phyloP scores from a whole-genome alignment of 2,888 invertebrate species.

The Polyommatus icarus region DNA sequence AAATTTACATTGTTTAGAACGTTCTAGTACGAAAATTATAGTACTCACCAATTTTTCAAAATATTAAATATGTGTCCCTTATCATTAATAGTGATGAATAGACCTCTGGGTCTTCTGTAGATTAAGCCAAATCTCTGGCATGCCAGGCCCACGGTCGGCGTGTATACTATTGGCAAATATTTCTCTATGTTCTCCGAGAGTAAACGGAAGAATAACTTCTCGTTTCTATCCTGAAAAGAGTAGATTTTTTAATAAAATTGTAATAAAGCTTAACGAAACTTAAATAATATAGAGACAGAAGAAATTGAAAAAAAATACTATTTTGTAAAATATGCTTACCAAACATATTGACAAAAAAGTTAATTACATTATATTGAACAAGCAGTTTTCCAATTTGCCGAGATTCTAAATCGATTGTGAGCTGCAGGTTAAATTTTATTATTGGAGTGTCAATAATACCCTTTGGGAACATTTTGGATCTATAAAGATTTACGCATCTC shows the following conservation, averaged over 20 bases:
- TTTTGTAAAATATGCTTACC: too few species aligned
- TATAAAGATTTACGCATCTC: neutral
- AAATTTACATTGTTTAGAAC: neutral
- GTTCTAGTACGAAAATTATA: neutral
- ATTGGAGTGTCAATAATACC: neutral
- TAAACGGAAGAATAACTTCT: slow-evolving; percentile 96
- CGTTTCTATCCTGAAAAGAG: slow-evolving; percentile 92
- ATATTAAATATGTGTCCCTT: slow-evolving; percentile 95
- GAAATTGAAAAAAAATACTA: neutral
- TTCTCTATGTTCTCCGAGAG: slow-evolving; percentile 95
- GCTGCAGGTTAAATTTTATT: too few species aligned
- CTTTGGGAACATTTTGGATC: neutral
- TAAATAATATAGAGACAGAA: neutral
- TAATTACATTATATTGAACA: too few species aligned
- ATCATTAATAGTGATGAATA: slow-evolving; percentile 97
- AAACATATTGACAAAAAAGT: too few species aligned
- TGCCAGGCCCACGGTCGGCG: slow-evolving; percentile 97
- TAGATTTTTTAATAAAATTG: slow-evolving; percentile 35
- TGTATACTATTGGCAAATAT: slow-evolving; percentile 98
- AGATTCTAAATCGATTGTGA: too few species aligned
- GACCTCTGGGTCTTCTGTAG: slow-evolving; percentile 95
- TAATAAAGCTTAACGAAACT: neutral
- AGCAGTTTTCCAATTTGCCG: neutral
- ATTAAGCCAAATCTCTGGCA: slow-evolving; percentile 98
- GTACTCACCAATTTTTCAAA: slow-evolving; percentile 91